Evolutionary conservation across 2,797 vertebrate species (phyloP), one percentile per base, ranked within the genome.

Genomic region (Lacerta agilis): DNA sequence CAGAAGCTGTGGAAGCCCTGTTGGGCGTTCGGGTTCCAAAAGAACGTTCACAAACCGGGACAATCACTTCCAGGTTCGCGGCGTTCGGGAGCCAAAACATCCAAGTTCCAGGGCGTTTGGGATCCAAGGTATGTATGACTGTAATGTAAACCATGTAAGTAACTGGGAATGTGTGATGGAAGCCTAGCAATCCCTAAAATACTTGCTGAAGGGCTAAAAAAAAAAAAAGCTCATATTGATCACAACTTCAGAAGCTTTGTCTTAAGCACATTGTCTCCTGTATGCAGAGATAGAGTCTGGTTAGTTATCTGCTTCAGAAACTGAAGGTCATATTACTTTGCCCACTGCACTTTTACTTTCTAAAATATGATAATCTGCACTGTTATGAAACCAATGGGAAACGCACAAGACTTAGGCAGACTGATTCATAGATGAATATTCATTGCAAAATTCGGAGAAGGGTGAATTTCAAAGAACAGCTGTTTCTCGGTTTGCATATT

Each of bases 371-470:
- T 78, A 90, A 79, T 45, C 29, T 41, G 10, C 13, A 10, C 73
- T 2, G 1, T 3, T 7, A 91, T 90, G 89, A 92, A 90, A 95
- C 91, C 85, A 36, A 29, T 61, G 49, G 9, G 17, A 17, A 58
- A 73, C 8, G 25, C 5, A n/a, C 29, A 27, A n/a, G 3, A 29
- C 33, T 55, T 18, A 36, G 9, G 15, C 18, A 5, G 6, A 3
- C 43, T 38, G 18, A 10, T 27, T 81, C 33, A 33, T 8, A 81
- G 10, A 66, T 38, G 25, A 36, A 66, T 64, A 20, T 11, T 25
- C 61, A 64, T 64, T 64, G 61, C 17, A 64, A 64, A 64, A 64
- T 64, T 64, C 61, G 7, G 61, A 64, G 17, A 64, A 64, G 61
- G 17, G 61, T 23, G 20, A 64, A 64, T 23, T 64, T 64, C 20